These are phyloP conservation scores for Pteropus alecto DNA, from an alignment of 2,113 vertebrate genomes.

Conservation along the genomic window DNA sequence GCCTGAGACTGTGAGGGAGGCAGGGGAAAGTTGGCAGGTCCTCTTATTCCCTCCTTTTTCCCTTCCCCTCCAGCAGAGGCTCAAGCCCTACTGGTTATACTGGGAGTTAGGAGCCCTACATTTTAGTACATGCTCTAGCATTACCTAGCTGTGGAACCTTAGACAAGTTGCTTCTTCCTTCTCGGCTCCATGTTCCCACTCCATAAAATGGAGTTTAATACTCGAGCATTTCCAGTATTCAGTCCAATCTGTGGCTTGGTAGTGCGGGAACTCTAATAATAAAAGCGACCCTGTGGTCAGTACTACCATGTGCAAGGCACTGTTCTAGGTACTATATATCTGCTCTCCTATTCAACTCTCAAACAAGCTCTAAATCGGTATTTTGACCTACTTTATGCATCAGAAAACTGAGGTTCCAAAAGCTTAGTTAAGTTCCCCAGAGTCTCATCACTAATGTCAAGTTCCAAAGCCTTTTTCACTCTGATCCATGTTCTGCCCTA, in stretches of 20 bases:
- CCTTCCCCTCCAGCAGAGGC: not conserved
- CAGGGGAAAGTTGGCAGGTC: not conserved
- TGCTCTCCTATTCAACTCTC: not conserved
- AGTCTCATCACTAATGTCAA: not conserved
- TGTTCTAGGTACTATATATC: not conserved
- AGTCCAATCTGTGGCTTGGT: not conserved
- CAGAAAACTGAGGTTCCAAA: slow-evolving; percentile 36
- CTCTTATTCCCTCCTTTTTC: not conserved
- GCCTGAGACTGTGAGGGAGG: not conserved
- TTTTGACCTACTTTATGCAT: slow-evolving; percentile 50
- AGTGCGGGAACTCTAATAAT: not conserved
- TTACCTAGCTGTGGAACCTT: not conserved
- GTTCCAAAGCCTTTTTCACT: slow-evolving; percentile 24
- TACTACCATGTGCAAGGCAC: not conserved
- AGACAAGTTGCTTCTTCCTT: not conserved
- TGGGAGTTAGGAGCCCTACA: not conserved
- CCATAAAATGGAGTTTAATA: slow-evolving; percentile 37
- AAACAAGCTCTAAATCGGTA: not conserved
- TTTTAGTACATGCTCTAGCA: not conserved
- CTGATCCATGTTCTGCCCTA: not conserved
- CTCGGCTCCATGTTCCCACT: not conserved
- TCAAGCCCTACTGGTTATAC: not conserved
- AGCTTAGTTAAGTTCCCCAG: slow-evolving; percentile 46
- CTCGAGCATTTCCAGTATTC: not conserved
- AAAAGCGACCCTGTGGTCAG: not conserved